Evolutionary conservation across 2,888 invertebrate species (phyloP), one percentile per base, ranked within the genome.

Genomic region (Epinotia bilunana): DNA sequence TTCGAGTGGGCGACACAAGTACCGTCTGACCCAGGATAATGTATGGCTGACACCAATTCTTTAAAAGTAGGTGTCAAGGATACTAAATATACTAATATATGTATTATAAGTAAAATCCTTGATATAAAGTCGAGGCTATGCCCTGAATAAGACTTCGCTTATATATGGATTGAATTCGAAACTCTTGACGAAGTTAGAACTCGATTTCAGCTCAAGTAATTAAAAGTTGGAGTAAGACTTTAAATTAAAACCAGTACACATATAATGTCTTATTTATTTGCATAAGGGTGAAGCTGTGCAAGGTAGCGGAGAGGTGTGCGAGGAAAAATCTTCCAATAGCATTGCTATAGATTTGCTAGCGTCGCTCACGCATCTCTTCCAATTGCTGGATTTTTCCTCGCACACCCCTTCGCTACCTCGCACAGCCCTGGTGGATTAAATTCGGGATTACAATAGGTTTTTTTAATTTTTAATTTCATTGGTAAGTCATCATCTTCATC

Each of bases 21-120:
- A 49, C 46, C 57, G 71, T 75, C 75, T 75, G 71, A 74, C 74
- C 74, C 74, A 61, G 70, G 74, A 71, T 58, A 33, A 55, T 68
- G 69, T 49, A 64, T 23, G 43, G 64, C 43, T 65, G 74, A 75
- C 75, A 72, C 65, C 55, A 75, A 65, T 75, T 65, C 60, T 46
- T 55, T 39, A 20, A 18, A 55, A 62, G 75, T 75, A 67, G 55
- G 57, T 74, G 74, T 61, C 74, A 71, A 74, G 74, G 70, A 58
- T 74, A 63, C n/a, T 7, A 71, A 74, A 70, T 64, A 58, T 74
- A 63, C n/a, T 7, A 33, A 67, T 23, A 49, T 67, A n/a, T 65
- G 2, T 39, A 43, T 13, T 18, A 55, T 49, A 53, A n/a, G 49
- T 68, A 43, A 11, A 46, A 46, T n/a, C 46, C 58, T 46, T 20